Evolutionary conservation across 2,797 vertebrate species (phyloP), one percentile per base, ranked within the genome.

Genomic region (Chloroceryle amazona): DNA sequence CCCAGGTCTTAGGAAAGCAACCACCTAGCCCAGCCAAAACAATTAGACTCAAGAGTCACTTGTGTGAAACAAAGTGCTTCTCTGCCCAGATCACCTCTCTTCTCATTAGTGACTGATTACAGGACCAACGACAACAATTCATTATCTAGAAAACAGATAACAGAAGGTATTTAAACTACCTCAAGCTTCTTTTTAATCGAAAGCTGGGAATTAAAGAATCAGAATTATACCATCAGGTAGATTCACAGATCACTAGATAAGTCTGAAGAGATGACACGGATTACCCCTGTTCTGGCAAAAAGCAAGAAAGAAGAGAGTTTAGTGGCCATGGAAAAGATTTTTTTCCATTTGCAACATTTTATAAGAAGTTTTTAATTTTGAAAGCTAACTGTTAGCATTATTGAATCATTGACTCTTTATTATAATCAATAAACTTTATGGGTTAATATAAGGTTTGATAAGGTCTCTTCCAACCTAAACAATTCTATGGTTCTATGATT

Each of bases 131-230:
- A 68, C 33, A 92, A 61, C 95, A 85, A 96, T 91, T 83, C 44
- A 85, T 87, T 96, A 93, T 65, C 67, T 74, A 15, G 28, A 63
- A 95, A 92, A 87, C 67, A 89, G 71, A 80, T 74, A 96, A 62
- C 0, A 0, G 81, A 92, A 92, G 37, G 55, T 57, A 73, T 90
- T 91, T 93, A 55, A 92, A 85, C 42, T 54, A 89, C 57, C 84
- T 84, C 13, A 89, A 90, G 57, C 26, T 89, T 83, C 37, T 80
- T 89, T 96, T 85, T 29, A 96, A 94, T 86, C 37, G 90, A 52
- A 86, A 91, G 78, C 63, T 89, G 44, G 11, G 52, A 93, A 85
- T 82, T 96, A 93, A 83, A 86, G 57, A 94, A 63, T 22, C 25
- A 39, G 47, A 92, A 51, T 75, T 88, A 81, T 61, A 74, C 12